phyloP scores from a whole-genome alignment of 2,113 vertebrate genomes.

The Pica pica region DNA sequence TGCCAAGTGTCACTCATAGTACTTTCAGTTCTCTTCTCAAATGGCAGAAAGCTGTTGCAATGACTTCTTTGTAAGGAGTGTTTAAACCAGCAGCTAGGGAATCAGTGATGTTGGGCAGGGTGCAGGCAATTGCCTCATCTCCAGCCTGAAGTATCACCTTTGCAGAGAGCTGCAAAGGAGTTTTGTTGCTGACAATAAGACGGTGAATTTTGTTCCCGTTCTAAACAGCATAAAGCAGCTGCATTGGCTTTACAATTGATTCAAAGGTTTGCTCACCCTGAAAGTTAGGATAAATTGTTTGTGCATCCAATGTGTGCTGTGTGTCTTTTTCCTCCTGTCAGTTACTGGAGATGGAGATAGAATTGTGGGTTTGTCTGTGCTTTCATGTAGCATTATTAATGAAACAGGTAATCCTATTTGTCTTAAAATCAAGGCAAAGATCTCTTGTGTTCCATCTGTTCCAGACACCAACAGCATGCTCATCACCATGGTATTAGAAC shows the following conservation, averaged over 20 bases:
- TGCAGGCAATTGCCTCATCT: neutral
- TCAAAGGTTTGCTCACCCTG: neutral
- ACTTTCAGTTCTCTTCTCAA: neutral
- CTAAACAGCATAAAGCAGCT: neutral
- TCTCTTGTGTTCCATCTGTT: slow-evolving; percentile 45
- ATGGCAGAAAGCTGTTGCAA: neutral
- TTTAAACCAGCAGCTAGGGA: neutral
- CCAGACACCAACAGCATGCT: slow-evolving; percentile 12
- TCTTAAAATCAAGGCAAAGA: slow-evolving; percentile 29
- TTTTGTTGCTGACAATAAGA: neutral
- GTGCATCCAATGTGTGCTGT: neutral
- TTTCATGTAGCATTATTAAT: slow-evolving; percentile 59
- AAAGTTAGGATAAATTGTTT: neutral
- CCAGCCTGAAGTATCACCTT: neutral
- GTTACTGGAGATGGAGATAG: slow-evolving; percentile 53
- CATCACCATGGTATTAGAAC: slow-evolving; percentile 44
- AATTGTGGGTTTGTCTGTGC: slow-evolving; percentile 52
- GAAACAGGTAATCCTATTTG: slow-evolving; percentile 61
- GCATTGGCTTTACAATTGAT: neutral
- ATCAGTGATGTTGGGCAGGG: neutral
- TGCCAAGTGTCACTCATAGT: neutral
- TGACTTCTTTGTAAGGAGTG: neutral
- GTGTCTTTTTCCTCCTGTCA: neutral
- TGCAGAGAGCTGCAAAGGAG: neutral
- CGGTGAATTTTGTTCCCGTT: neutral